A percentile compares a stretch with the other conserved stretches of the same genome.
Evolutionary conservation across 2,113 vertebrate species (phyloP).

Genomic region (Cyanoramphus novaezelandiae): DNA sequence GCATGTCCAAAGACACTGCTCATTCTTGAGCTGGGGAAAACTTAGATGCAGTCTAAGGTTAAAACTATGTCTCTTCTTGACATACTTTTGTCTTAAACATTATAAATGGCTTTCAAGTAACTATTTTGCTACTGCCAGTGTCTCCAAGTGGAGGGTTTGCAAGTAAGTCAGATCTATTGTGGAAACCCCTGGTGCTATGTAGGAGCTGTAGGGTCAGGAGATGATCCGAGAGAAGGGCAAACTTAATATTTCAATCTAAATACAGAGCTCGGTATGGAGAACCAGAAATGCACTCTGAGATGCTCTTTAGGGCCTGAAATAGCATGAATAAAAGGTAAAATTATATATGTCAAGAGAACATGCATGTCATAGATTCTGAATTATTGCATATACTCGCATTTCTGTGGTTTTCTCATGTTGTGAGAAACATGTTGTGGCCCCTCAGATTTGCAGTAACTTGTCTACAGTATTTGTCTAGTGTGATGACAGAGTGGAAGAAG

Average conservation of each 20-base stretch:
- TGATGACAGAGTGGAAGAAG: constrained; percentile 29
- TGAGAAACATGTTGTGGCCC: background rate
- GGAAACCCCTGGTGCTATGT: background rate
- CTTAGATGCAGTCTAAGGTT: background rate
- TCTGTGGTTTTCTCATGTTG: background rate
- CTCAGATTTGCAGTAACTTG: background rate
- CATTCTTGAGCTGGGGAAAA: background rate
- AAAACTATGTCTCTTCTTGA: background rate
- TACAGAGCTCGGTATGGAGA: background rate
- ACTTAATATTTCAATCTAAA: background rate
- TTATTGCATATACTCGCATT: background rate
- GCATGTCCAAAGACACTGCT: background rate
- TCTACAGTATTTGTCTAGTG: background rate
- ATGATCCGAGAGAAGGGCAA: background rate
- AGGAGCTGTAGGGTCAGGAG: background rate
- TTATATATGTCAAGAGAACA: background rate
- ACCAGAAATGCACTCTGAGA: background rate
- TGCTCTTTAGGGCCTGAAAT: background rate
- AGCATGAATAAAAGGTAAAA: background rate
- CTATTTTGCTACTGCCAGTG: background rate
- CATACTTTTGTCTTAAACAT: background rate
- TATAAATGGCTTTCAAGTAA: background rate
- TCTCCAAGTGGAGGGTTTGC: background rate
- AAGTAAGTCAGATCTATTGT: background rate
- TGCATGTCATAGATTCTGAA: background rate